These are phyloP conservation scores for Holothuria scabra DNA, from an alignment of 53 echinoderm and acorn worm genomes.

Conservation along the genomic window DNA sequence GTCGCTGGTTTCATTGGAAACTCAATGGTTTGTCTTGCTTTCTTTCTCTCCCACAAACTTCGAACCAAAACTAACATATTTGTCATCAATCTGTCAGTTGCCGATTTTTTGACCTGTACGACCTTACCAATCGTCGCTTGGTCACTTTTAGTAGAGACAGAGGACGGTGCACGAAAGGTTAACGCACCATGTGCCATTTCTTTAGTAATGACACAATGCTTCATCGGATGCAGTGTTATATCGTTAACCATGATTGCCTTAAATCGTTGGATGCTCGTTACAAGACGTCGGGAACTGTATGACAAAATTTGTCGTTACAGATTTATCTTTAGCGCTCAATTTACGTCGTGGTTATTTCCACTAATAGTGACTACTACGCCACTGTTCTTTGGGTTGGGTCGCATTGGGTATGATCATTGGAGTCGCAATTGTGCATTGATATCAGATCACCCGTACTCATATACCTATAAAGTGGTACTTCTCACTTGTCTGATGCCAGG, in stretches of 20 bases:
- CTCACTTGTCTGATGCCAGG: background rate
- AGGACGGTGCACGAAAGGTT: background rate
- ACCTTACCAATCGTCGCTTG: slow-evolving; percentile 16
- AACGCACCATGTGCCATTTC: background rate
- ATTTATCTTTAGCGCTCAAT: background rate
- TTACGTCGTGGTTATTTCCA: background rate
- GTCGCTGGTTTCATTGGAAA: background rate
- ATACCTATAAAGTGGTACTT: background rate
- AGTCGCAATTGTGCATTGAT: background rate
- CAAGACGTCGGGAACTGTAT: background rate
- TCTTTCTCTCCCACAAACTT: background rate
- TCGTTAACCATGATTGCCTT: background rate
- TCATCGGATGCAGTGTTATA: background rate
- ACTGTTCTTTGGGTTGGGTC: background rate
- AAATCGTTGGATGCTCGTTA: slow-evolving; percentile 4
- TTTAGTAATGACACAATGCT: slow-evolving; percentile 4
- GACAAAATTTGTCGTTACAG: background rate
- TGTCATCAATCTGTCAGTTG: slow-evolving; percentile 1
- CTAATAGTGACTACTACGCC: background rate
- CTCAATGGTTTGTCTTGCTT: background rate
- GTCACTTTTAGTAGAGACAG: slow-evolving; percentile 10
- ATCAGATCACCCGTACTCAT: background rate
- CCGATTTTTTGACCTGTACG: slow-evolving; percentile 21
- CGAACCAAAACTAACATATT: slow-evolving; percentile 36
- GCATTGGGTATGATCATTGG: background rate